Conservation (phyloP, 2,113 vertebrate genomes). For the Genyomyrus donnyi region DNA sequence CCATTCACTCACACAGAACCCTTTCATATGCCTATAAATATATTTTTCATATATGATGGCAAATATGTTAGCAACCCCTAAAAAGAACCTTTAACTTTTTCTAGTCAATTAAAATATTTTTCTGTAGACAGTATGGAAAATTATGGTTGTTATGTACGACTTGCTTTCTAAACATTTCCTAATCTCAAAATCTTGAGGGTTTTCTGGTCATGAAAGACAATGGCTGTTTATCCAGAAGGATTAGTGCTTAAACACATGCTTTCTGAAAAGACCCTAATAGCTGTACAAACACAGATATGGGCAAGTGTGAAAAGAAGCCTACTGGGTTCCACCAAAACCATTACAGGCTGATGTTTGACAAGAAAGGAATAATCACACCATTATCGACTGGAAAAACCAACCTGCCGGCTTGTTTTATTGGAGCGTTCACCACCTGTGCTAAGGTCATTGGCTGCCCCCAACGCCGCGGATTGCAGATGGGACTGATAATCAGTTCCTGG, state of each 20-base stretch:
- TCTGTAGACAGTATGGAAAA: background rate
- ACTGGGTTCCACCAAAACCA: background rate
- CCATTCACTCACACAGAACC: no score
- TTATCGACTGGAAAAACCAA: conserved; percentile 11
- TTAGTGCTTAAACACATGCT: background rate
- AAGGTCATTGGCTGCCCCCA: background rate
- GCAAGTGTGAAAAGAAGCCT: background rate
- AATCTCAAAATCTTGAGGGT: background rate
- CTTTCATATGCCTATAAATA: background rate
- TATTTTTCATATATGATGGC: background rate
- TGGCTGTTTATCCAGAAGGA: background rate
- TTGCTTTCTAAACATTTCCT: conserved; percentile 5
- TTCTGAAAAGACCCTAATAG: conserved; percentile 6
- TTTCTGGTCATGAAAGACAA: conserved; percentile 2
- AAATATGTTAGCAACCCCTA: background rate
- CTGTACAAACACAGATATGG: background rate
- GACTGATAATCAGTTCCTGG: background rate
- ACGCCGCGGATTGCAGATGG: background rate
- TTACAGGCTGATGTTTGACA: background rate
- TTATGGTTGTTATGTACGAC: background rate
- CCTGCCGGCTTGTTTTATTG: background rate
- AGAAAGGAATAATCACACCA: background rate
- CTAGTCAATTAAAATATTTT: background rate
- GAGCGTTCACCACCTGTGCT: background rate
- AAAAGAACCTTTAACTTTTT: background rate